phyloP scores from a whole-genome alignment of 2,113 vertebrate species.

The Phyllopteryx taeniolatus region DNA sequence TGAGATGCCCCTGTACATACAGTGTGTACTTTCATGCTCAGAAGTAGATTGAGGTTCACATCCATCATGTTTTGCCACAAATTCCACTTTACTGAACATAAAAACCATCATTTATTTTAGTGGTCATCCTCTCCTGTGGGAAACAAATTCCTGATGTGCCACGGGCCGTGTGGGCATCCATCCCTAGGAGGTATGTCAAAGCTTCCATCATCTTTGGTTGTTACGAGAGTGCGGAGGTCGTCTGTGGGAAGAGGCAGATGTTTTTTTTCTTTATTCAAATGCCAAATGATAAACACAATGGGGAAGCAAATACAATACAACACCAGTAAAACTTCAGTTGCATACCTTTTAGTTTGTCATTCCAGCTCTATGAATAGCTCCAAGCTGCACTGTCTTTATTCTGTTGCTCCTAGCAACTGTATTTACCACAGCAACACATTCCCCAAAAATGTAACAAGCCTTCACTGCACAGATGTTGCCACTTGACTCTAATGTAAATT shows the following conservation, averaged over 20 bases:
- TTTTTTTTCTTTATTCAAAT: not conserved
- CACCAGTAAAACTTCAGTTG: not conserved
- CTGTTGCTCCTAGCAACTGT: constrained; percentile 28
- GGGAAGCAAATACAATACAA: not conserved
- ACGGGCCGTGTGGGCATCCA: not conserved
- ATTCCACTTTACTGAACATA: not conserved
- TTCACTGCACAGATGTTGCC: constrained; percentile 7
- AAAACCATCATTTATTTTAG: not conserved
- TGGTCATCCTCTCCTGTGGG: not conserved
- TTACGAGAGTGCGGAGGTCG: constrained; percentile 56
- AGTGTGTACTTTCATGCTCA: not conserved
- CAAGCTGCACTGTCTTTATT: constrained; percentile 13
- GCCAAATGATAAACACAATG: not conserved
- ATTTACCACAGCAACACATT: constrained; percentile 34
- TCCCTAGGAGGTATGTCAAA: not conserved
- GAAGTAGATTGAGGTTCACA: not conserved
- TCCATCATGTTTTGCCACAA: not conserved
- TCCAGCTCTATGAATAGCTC: not conserved
- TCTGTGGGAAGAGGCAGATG: constrained; percentile 34
- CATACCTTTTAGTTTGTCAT: constrained; percentile 21
- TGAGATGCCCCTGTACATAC: not conserved
- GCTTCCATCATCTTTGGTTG: constrained; percentile 46
- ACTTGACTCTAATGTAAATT: constrained; percentile 6
- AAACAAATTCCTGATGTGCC: not conserved
- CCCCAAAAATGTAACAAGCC: constrained; percentile 9